Percentiles rank a stretch among this genome's conserved stretches.
Evolutionary conservation across 1,140 invertebrate genomes (phyloP).

Genomic region (Atopsyche davidsoni): DNA sequence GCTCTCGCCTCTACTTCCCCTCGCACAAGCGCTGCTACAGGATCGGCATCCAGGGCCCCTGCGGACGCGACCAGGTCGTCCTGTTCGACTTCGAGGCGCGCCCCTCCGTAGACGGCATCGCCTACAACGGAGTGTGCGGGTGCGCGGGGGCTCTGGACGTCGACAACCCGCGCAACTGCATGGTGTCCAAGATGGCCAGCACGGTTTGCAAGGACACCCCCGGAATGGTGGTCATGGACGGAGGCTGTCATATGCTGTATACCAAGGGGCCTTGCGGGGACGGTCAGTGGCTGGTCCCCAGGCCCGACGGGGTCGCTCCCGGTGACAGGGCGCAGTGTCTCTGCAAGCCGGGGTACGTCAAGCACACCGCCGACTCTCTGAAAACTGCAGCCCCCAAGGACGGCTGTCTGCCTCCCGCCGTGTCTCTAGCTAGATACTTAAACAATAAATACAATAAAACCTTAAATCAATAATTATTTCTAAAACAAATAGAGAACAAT

Average conservation of each 20-base stretch:
- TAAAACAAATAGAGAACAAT: no score
- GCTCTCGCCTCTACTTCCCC: slow-evolving; percentile 68
- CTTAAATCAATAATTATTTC: no score
- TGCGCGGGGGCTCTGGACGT: slow-evolving; percentile 49
- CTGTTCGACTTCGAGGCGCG: slow-evolving; percentile 69
- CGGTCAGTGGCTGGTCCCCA: slow-evolving; percentile 65
- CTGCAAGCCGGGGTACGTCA: slow-evolving; percentile 63
- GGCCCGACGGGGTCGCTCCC: slow-evolving; percentile 36
- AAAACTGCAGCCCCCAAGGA: slow-evolving; percentile 25
- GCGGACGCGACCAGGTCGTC: slow-evolving; percentile 60
- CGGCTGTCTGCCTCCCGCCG: slow-evolving; percentile 44
- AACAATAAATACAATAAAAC: slow-evolving; percentile 36
- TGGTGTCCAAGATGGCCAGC: slow-evolving; percentile 33
- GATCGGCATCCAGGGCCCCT: slow-evolving; percentile 67
- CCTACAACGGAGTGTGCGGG: slow-evolving; percentile 74
- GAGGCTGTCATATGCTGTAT: slow-evolving; percentile 64
- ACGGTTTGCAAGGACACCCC: slow-evolving; percentile 34
- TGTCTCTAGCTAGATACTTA: slow-evolving; percentile 51
- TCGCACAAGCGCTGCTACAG: slow-evolving; percentile 64
- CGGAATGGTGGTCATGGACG: slow-evolving; percentile 55
- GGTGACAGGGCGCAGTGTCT: slow-evolving; percentile 55
- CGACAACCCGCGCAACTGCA: slow-evolving; percentile 32
- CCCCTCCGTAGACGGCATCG: slow-evolving; percentile 68
- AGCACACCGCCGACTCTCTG: slow-evolving; percentile 31
- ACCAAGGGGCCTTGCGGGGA: slow-evolving; percentile 65